phyloP scores from a whole-genome alignment of 1,140 invertebrate species.

The Lordiphosa clarofinis region DNA sequence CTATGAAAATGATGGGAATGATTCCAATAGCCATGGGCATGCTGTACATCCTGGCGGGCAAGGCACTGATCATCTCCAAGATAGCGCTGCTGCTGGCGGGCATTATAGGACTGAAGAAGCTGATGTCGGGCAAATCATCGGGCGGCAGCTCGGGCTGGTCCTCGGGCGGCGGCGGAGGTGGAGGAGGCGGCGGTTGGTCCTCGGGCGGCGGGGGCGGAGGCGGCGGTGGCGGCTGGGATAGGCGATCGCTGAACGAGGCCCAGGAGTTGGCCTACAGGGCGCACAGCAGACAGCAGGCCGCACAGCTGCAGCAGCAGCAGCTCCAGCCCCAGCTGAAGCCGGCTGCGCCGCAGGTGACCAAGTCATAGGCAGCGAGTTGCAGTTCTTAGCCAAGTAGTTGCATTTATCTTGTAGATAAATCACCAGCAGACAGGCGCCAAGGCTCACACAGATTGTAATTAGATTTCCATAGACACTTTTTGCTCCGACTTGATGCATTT shows the following conservation, averaged over 20 bases:
- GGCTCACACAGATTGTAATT: conserved; percentile 59
- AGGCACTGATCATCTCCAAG: conserved; percentile 88
- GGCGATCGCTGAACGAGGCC: conserved; percentile 80
- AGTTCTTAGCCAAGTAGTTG: conserved; percentile 39
- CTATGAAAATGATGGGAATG: conserved; percentile 87
- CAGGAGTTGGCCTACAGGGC: conserved; percentile 86
- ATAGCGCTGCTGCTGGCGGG: conserved; percentile 88
- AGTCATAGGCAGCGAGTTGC: conserved; percentile 42
- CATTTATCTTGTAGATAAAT: conserved; percentile 76
- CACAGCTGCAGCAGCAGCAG: conserved; percentile 26
- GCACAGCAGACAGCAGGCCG: conserved; percentile 72
- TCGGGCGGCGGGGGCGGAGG: conserved; percentile 80
- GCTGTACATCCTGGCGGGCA: conserved; percentile 87
- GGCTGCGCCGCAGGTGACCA: conserved; percentile 38
- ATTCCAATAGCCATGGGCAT: conserved; percentile 87
- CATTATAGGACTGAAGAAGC: conserved; percentile 89
- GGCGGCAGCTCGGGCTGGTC: conserved; percentile 81
- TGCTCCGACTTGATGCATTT: conserved; percentile 52
- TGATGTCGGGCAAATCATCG: conserved; percentile 84
- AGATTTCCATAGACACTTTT: conserved; percentile 51
- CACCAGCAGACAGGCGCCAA: conserved; percentile 24
- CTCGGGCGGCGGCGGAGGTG: conserved; percentile 81
- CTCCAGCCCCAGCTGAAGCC: conserved; percentile 29
- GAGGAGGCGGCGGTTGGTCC: conserved; percentile 83
- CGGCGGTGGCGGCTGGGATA: conserved; percentile 79